Base-by-base conservation (phyloP, 2,113 vertebrate species). In the Emydura subglobosa region DNA sequence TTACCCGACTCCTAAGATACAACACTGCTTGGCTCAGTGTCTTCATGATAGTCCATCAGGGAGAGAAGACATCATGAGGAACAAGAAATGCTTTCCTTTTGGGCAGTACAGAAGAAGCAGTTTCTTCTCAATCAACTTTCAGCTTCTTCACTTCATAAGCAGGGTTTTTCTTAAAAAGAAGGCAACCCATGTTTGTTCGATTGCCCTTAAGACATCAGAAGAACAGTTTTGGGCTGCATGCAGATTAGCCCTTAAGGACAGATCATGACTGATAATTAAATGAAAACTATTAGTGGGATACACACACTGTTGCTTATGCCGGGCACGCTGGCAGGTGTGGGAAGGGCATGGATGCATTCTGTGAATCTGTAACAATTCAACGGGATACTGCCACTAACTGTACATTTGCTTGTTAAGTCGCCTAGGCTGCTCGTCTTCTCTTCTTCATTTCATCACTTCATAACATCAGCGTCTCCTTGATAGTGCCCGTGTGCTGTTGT, bases 101-200 rank as follows among this genome's bases (percentile, higher is more conserved):
- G 24, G 31, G 54, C 54, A 34, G 14, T 0, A 0, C 10, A 50
- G 49, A 55, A 78, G 54, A 79, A 50, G 1, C 0, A 65, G 53
- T 42, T 68, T 47, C 53, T 44, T 53, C 8, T 34, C 79, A 80
- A 29, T 31, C n/a, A 53, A 39, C 24, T 47, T 74, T 21, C 29
- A 84, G 10, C n/a, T 83, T 10, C 47, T 21, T n/a, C 55, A 11
- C 3, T 50, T 74, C 8, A 34, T 0, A 65, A 49, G 83, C 55
- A 44, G 57, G 21, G 13, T 34, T 17, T 17, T 1, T 0, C 59
- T 27, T 4, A 6, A 17, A 57, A 61, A 42, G 57, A 10, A 0
- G 7, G 53, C 9, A 14, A 22, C 21, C 44, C 14, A 7, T 0
- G 5, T 29, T 53, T 21, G 19, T n/a, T 53, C 31, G 5, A n/a